A percentile compares a stretch with the other conserved stretches of the same genome.
Conservation (phyloP, 2,113 vertebrate genomes). For the Alethe castanea region DNA sequence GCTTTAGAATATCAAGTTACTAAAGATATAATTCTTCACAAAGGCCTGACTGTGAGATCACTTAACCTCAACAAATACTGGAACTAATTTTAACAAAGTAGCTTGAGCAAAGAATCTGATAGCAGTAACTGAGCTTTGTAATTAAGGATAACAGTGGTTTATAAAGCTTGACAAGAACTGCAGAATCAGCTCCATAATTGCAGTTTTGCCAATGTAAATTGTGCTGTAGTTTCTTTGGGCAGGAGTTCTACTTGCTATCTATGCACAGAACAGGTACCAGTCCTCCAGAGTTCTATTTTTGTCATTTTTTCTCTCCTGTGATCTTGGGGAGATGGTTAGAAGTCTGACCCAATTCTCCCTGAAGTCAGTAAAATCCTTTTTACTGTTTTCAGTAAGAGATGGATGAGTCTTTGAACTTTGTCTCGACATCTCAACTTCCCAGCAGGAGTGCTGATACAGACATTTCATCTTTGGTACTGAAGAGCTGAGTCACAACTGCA, state of each 20-base stretch:
- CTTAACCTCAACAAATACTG: background rate
- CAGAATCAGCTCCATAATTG: background rate
- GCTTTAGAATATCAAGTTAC: constrained; percentile 29
- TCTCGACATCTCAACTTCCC: background rate
- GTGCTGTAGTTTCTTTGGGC: background rate
- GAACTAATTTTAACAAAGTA: background rate
- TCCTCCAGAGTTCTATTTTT: background rate
- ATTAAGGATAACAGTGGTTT: background rate
- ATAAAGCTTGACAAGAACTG: background rate
- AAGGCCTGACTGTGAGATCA: background rate
- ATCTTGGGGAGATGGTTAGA: background rate
- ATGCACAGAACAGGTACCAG: background rate
- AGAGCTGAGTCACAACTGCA: background rate
- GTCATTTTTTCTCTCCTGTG: background rate
- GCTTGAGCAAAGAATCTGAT: background rate
- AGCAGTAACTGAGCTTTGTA: background rate
- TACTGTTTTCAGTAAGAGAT: background rate
- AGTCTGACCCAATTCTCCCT: background rate
- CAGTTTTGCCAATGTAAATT: background rate
- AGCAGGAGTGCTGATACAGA: background rate
- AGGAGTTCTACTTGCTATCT: background rate
- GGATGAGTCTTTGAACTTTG: constrained; percentile 12
- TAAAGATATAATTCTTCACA: background rate
- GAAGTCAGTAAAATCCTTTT: background rate
- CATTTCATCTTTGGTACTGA: background rate